Evolutionary conservation across 2,888 invertebrate genomes (phyloP).

Genomic region (Lochmaea crataegi): DNA sequence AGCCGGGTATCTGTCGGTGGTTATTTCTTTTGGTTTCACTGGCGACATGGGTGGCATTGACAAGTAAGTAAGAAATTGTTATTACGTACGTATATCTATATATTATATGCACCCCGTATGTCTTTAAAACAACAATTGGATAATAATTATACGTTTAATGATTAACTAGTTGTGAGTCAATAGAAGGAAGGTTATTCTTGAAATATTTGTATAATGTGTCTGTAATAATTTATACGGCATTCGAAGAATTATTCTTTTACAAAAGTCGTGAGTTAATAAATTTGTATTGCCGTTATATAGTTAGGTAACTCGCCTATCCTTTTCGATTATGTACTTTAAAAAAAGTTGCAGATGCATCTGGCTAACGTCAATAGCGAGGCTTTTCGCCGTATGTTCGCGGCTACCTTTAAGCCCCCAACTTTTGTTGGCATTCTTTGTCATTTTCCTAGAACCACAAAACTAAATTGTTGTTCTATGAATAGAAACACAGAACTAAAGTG

Average conservation of each 20-base stretch:
- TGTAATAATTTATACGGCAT: slow-evolving; percentile 23
- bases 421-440: too few relatives aligned
- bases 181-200: slow-evolving; percentile 20
- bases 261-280: slow-evolving; percentile 18
- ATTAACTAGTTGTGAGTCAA: slow-evolving; percentile 19
- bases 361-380: too few relatives aligned
- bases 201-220: slow-evolving; percentile 15
- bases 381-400: too few relatives aligned
- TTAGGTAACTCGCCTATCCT: slow-evolving; percentile 19
- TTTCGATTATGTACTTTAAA: background rate
- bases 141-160: slow-evolving; percentile 1
- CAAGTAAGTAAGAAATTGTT: slow-evolving; percentile 52
- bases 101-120: background rate
- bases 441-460: too few relatives aligned
- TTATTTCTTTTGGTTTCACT: slow-evolving; percentile 55
- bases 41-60: slow-evolving; percentile 54
- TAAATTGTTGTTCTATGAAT: too few relatives aligned
- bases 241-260: slow-evolving; percentile 13
- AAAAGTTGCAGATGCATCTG: too few relatives aligned
- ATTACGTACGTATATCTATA: too few relatives aligned
- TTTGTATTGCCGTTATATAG: background rate
- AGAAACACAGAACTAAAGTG: too few relatives aligned
- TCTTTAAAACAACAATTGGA: slow-evolving; percentile 2
- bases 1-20: slow-evolving; percentile 60
- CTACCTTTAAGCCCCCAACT: too few relatives aligned